Base-by-base conservation (phyloP, 2,888 invertebrate genomes). In the Rhagium mordax region DNA sequence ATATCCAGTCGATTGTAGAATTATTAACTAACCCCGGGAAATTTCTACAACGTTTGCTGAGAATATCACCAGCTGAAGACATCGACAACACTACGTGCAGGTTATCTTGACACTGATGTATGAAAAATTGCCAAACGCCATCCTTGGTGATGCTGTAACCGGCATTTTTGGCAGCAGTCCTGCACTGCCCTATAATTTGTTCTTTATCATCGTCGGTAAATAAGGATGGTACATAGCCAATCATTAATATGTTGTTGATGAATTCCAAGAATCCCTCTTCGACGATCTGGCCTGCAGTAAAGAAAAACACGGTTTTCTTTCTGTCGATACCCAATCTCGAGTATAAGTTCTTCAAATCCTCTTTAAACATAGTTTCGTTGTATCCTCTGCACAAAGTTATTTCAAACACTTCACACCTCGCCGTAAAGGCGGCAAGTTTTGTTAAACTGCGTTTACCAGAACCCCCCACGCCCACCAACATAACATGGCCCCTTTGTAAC, bases 1-100 rank as follows among this genome's bases (percentile, higher is more conserved):
- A 96, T 85, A 97, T 93, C 97, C 97, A 98, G 87, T 98, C 96
- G 77, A 98, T 96, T 48, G 94, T 95, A 0, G 96, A 95, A 84
- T 96, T 96, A 85, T 96, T 97, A 48, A 98, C 96, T 59, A 98
- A 89, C 0, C 97, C 97, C 0, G 98, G 98, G 87, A 97, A 98
- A 88, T 93, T 96, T 78, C 97, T 91, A 84, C 97, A 97, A 16
- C 95, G 91, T 81, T 93, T 95, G 60, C 96, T 91, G 15, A 98
- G 88, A 4, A 92, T 90, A 72, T 97, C 96, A 0, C 96, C 94
- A 1, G 95, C 91, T 0, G 97, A 96, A 3, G 96, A 96, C 97
- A 98, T 97, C 0, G 95, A 94, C 15, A 98, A 87, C 0, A 96
- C 95, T n/a, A 98, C 93, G 83, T 97, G 96, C 15, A 98, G 90